phyloP scores from a whole-genome alignment of 2,888 invertebrate genomes.

The Phalera bucephala region DNA sequence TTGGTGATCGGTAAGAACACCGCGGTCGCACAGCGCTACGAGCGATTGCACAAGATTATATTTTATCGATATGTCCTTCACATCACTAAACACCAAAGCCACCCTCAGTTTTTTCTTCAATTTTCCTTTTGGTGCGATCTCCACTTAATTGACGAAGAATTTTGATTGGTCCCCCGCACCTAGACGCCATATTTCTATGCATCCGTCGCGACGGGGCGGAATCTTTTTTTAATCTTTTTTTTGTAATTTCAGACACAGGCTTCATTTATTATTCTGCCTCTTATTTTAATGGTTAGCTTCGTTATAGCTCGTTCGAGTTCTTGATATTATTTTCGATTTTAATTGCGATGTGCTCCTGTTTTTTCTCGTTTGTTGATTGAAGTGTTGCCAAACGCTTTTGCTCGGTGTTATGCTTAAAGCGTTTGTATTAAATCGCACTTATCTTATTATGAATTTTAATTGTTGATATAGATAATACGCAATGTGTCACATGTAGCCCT shows the following conservation, averaged over 20 bases:
- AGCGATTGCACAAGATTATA: neutral
- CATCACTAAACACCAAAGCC: constrained; percentile 50
- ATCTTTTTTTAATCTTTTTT: constrained; percentile 36
- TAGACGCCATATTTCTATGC: constrained; percentile 76
- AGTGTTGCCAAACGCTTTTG: constrained; percentile 44
- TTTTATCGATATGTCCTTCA: constrained; percentile 8
- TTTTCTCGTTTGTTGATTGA: constrained; percentile 49
- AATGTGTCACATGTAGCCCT: too few species aligned
- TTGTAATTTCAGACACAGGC: constrained; percentile 56
- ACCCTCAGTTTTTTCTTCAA: constrained; percentile 80
- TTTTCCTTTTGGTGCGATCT: constrained; percentile 80
- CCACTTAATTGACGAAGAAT: constrained; percentile 82
- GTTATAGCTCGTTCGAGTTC: constrained; percentile 68
- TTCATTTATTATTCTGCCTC: constrained; percentile 77
- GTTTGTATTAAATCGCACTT: constrained; percentile 18
- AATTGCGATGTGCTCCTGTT: constrained; percentile 60
- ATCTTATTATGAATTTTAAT: constrained; percentile 20
- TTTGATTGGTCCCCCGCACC: constrained; percentile 75
- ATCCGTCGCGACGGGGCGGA: constrained; percentile 60
- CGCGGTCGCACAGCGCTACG: too few species aligned
- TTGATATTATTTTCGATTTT: constrained; percentile 73
- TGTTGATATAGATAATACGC: too few species aligned
- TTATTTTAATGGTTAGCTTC: constrained; percentile 81
- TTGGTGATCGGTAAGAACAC: too few species aligned
- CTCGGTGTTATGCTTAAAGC: constrained; percentile 37